These are phyloP conservation scores for Scaptodrosophila latifasciaeformis DNA, from an alignment of 2,888 invertebrate genomes.

Conservation along the genomic window DNA sequence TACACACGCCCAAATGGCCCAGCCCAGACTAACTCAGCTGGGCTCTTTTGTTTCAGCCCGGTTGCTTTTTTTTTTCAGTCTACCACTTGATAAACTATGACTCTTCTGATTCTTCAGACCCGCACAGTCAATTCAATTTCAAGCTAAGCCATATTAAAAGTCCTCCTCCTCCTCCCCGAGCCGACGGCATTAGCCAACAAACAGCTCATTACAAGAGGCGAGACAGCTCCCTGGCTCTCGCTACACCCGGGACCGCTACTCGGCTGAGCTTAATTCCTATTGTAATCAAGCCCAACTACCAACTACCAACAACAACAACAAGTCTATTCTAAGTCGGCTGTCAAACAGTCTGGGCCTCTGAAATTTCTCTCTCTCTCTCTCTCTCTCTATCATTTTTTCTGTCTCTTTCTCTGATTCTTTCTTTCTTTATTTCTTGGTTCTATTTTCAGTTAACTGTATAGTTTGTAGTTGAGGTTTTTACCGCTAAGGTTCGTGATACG, in stretches of 20 bases:
- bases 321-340: constrained; percentile 2
- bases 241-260: too few species aligned
- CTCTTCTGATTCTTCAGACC: constrained; percentile 34
- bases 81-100: too few species aligned
- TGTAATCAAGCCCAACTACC: constrained; percentile 35
- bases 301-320: too few species aligned
- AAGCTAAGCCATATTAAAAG: constrained; percentile 20
- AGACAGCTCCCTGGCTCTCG: neutral
- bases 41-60: too few species aligned
- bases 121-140: constrained; percentile 36
- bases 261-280: constrained; percentile 34
- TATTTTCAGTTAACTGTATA: constrained; percentile 74
- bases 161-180: neutral
- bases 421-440: too few species aligned
- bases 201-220: neutral
- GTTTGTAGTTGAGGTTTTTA: constrained; percentile 75
- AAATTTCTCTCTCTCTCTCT: too few species aligned
- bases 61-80: too few species aligned
- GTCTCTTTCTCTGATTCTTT: constrained; percentile 26
- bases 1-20: too few species aligned
- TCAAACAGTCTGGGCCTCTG: neutral
- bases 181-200: neutral
- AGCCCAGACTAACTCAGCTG: too few species aligned
- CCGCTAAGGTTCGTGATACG: constrained; percentile 76
- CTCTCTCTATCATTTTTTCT: constrained; percentile 11